These are phyloP conservation scores for Salvelinus sp. DNA, from an alignment of 2,113 vertebrate species.

Conservation along the genomic window DNA sequence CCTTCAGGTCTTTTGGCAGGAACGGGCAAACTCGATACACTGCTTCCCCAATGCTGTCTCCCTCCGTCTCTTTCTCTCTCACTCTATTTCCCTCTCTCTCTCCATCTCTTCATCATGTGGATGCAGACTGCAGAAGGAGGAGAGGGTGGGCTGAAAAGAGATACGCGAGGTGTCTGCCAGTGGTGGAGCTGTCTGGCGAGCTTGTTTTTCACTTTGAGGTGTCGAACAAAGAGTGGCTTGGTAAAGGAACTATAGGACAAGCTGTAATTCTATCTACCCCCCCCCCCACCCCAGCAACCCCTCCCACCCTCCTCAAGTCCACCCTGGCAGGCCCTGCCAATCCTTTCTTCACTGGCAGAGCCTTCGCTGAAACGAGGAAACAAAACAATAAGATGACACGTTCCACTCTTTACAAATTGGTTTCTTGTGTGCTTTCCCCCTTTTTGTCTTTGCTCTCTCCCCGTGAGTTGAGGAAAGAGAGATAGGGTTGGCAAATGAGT, in stretches of 20 bases:
- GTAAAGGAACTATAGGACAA: conserved; percentile 68
- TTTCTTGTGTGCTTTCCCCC: conserved; percentile 33
- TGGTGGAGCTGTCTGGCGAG: conserved; percentile 59
- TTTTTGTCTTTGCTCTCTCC: neutral
- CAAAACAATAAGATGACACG: too few relatives aligned
- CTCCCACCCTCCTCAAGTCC: too few relatives aligned
- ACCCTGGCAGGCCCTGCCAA: too few relatives aligned
- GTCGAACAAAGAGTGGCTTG: conserved; percentile 67
- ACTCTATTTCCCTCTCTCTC: conserved; percentile 31
- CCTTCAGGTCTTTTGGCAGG: conserved; percentile 37
- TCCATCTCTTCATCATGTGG: conserved; percentile 32
- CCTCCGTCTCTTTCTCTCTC: conserved; percentile 28
- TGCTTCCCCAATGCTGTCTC: conserved; percentile 24
- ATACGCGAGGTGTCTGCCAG: conserved; percentile 61
- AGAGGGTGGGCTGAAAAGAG: too few relatives aligned
- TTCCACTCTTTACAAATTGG: neutral
- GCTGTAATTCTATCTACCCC: conserved; percentile 56
- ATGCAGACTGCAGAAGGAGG: conserved; percentile 25
- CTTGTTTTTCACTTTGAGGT: conserved; percentile 66
- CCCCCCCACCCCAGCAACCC: too few relatives aligned
- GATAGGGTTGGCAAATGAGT: too few relatives aligned
- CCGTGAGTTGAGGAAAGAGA: too few relatives aligned
- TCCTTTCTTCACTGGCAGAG: too few relatives aligned
- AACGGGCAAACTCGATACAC: conserved; percentile 21
- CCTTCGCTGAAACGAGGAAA: too few relatives aligned